Base-by-base conservation (phyloP, 2,888 invertebrate genomes). In the Argynnis bischoffii region DNA sequence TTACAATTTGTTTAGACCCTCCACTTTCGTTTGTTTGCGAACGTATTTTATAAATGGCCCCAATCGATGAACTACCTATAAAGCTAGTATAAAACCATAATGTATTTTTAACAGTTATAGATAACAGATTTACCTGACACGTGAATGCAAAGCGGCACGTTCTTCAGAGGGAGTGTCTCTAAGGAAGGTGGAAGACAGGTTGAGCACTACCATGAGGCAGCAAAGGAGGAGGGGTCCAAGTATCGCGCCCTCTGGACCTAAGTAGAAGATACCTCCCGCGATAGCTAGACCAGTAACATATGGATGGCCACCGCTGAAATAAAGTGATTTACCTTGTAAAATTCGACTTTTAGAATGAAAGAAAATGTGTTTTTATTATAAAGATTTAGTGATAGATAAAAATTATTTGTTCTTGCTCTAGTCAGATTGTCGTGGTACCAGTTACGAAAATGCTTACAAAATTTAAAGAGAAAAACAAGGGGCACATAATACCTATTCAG, bases 211-310 rank as follows among this genome's bases (percentile, higher is more conserved):
- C 89, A 99, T 96, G 65, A 99, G 95, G 79, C 97, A 97, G 86
- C 99, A 99, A 0, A 99, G 94, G 61, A 99, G 94, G 46, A 99
- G 94, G 0, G 99, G 99, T 0, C 99, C 99, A 69, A 99, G 96
- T 75, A 99, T 97, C 1, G 99, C 99, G 0, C 99, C 99, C 88
- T 99, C 98, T 67, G 98, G 96, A 0, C 99, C 99, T 75, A 99
- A 93, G 94, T 98, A 99, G 89, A 99, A 98, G 82, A 99, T 97
- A 57, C 99, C 99, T 14, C 99, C 99, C 18, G 99, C 99, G 81
- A 99, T 98, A 2, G 99, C 98, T 65, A 99, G 92, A 48, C 99
- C 99, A 11, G 99, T 99, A 72, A 99, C 94, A 90, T 99, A 99
- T 0, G 99, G 99, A 92, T 99, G 99, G 2, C 98, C 98, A 26